Evolutionary conservation across 2,113 vertebrate species (phyloP).

Genomic region (Misgurnus anguillicaudatus): DNA sequence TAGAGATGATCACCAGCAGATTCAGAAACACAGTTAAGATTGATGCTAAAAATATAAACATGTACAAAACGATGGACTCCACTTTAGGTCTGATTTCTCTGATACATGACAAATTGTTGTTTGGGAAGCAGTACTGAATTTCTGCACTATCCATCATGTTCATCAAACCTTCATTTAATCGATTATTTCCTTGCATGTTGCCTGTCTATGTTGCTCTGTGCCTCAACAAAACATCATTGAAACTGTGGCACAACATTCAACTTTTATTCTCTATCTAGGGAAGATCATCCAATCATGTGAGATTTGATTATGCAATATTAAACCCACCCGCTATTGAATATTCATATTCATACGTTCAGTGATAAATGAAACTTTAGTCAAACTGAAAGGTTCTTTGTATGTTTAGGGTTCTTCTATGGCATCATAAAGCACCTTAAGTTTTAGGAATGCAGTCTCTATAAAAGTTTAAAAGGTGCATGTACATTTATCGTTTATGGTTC

Average conservation of each 20-base stretch:
- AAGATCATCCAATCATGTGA: not conserved
- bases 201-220: not conserved
- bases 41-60: not conserved
- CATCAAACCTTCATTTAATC: not conserved
- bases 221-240: not conserved
- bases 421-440: no score
- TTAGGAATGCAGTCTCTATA: no score
- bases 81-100: not conserved
- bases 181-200: not conserved
- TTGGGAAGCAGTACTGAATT: not conserved
- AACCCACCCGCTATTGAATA: not conserved
- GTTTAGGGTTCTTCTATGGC: no score
- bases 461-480: no score
- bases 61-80: not conserved
- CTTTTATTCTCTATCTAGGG: not conserved
- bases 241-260: not conserved
- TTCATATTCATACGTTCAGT: not conserved
- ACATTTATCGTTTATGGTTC: no score
- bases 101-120: conserved; percentile 6
- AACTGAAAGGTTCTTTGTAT: no score
- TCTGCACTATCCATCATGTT: not conserved
- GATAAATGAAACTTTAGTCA: no score
- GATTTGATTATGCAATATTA: not conserved
- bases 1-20: conserved; percentile 35
- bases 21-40: conserved; percentile 1